Evolutionary conservation across 2,113 vertebrate species (phyloP).

Genomic region (Monarcha castaneiventris): DNA sequence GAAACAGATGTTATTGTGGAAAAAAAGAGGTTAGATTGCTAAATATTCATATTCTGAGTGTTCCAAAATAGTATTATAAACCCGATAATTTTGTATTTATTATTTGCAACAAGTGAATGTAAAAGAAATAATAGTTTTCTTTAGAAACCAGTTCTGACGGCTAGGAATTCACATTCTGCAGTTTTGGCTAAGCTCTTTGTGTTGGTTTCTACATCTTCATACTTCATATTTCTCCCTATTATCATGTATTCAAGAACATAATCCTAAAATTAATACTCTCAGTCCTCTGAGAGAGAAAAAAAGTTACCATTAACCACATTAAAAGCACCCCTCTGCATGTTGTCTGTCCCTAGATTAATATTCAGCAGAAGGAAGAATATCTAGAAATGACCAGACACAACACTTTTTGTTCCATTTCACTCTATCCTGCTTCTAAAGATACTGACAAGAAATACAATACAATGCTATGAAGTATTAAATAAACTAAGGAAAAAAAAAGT

Average conservation of each 20-base stretch:
- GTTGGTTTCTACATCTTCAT: background rate
- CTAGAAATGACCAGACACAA: background rate
- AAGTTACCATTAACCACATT: background rate
- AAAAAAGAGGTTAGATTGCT: background rate
- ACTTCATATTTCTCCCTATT: background rate
- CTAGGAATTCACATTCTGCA: background rate
- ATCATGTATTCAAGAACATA: background rate
- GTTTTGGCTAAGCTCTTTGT: background rate
- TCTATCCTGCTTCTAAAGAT: background rate
- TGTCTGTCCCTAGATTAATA: background rate
- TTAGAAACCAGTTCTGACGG: background rate
- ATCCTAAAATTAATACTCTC: background rate
- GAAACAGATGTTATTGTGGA: background rate
- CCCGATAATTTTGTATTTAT: background rate
- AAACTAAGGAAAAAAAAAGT: accelerated
- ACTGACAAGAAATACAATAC: background rate
- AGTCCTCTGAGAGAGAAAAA: background rate
- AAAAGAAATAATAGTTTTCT: background rate
- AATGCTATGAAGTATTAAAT: background rate
- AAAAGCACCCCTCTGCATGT: background rate
- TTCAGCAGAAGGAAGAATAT: background rate
- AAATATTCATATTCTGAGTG: background rate
- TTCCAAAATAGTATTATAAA: background rate
- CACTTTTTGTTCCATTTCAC: background rate
- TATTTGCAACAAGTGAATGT: background rate